Evolutionary conservation across 2,113 vertebrate species (phyloP).

Genomic region (Smithornis capensis): DNA sequence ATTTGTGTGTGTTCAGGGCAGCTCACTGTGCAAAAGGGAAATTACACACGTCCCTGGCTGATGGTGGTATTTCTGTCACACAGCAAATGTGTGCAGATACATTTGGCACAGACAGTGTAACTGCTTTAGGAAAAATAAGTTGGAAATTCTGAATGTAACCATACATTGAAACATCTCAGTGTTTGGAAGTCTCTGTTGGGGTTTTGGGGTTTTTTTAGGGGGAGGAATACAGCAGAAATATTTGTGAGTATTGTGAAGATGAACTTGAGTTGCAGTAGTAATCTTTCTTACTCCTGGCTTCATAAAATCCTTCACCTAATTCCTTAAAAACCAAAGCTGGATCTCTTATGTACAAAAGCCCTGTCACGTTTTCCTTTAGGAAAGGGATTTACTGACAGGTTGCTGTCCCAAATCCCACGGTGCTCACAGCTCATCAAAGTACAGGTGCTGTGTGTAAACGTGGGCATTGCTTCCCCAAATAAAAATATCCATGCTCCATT

Average conservation of each 20-base stretch:
- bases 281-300: not conserved
- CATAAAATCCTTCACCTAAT: not conserved
- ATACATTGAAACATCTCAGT: not conserved
- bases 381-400: constrained; percentile 39
- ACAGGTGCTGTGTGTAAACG: not conserved
- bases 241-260: not conserved
- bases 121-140: not conserved
- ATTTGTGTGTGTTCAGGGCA: not conserved
- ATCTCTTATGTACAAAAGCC: not conserved
- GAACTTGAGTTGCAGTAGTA: not conserved
- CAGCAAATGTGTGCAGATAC: not conserved
- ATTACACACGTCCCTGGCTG: not conserved
- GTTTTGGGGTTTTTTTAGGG: accelerated
- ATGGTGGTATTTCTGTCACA: not conserved
- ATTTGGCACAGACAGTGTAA: no score
- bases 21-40: not conserved
- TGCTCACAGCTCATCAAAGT: constrained; percentile 9
- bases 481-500: constrained; percentile 5
- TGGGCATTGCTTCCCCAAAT: constrained; percentile 14
- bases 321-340: constrained; percentile 7
- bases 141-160: not conserved
- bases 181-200: not conserved
- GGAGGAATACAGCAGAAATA: not conserved
- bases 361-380: not conserved
- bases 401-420: not conserved